Base-by-base conservation (phyloP, 2,113 vertebrate species). In the Oncorhynchus keta region DNA sequence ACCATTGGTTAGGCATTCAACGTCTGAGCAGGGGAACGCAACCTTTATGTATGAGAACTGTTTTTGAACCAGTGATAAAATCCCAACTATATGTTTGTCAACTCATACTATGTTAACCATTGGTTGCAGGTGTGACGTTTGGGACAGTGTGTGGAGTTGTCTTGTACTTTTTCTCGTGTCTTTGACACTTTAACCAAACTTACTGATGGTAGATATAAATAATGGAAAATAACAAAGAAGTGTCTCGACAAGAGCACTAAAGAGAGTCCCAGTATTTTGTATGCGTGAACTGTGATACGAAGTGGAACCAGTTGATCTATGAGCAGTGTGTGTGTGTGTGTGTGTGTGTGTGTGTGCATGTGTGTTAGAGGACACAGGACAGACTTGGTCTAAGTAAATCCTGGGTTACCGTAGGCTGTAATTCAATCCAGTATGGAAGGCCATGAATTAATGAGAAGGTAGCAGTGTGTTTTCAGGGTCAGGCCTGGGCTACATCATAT, bases 381-480 rank as follows among this genome's bases (percentile, higher is more conserved):
- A 24, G n/a, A 48, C 22, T 16, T 13, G 48, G 68, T 81, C 81
- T 73, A 80, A 80, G 85, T 76, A 75, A 77, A 87, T 83, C 78
- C 76, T 76, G 61, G 76, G 32, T 32, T 1, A 32, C 62, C 64
- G 0, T 7, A n/a, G 26, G 72, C 68, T 72, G 89, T 89, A 87
- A 91, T 84, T 88, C 79, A 84, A 89, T 87, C 88, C 80, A 64
- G 66, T 45, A 74, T 73, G 79, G 82, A 90, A 90, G 82, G 84
- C 84, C 84, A 89, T 90, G 82, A 92, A 90, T 90, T 86, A 91
- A 87, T 88, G 76, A 90, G 77, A 78, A 76, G 1, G 28, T 9
- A 49, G 9, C 55, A 7, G 64, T 35, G 32, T 68, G 67, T 39
- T 35, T 28, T 68, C 67, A 68, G 32, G 32, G 67, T 68, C 67